Percentiles rank a stretch among this genome's conserved stretches.
Evolutionary conservation across 2,797 vertebrate species (phyloP).

Genomic region (Taenioides sp.): DNA sequence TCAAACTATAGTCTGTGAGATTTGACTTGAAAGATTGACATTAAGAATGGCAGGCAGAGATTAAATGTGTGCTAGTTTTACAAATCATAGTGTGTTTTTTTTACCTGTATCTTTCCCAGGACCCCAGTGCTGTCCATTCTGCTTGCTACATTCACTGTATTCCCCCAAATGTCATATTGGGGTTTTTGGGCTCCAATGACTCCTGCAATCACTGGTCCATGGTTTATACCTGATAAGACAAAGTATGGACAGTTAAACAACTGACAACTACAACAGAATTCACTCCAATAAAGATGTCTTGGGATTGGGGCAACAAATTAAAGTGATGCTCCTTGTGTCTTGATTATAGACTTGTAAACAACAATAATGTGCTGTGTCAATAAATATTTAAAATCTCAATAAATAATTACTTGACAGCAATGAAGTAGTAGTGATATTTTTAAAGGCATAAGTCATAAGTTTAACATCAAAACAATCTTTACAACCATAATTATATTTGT

Average conservation of each 20-base stretch:
- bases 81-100: neutral
- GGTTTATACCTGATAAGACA: constrained; percentile 87
- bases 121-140: constrained; percentile 98
- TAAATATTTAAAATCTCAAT: too few relatives aligned
- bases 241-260: constrained; percentile 21
- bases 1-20: constrained; percentile 18
- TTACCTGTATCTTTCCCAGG: constrained; percentile 96
- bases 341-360: neutral
- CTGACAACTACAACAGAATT: neutral
- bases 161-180: constrained; percentile 98
- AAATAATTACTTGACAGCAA: too few relatives aligned
- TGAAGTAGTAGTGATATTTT: too few relatives aligned
- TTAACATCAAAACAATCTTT: neutral
- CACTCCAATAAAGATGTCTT: neutral
- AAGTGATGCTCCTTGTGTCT: neutral
- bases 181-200: constrained; percentile 98
- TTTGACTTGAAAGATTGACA: constrained; percentile 5
- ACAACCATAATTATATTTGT: neutral
- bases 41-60: neutral
- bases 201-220: constrained; percentile 95
- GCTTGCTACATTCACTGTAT: constrained; percentile 97
- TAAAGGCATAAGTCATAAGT: neutral
- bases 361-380: constrained; percentile 1
- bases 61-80: neutral
- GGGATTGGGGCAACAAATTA: neutral